Percentiles rank a stretch among this genome's conserved stretches.
phyloP scores from a whole-genome alignment of 2,797 vertebrate species.

The Coreius guichenoti region DNA sequence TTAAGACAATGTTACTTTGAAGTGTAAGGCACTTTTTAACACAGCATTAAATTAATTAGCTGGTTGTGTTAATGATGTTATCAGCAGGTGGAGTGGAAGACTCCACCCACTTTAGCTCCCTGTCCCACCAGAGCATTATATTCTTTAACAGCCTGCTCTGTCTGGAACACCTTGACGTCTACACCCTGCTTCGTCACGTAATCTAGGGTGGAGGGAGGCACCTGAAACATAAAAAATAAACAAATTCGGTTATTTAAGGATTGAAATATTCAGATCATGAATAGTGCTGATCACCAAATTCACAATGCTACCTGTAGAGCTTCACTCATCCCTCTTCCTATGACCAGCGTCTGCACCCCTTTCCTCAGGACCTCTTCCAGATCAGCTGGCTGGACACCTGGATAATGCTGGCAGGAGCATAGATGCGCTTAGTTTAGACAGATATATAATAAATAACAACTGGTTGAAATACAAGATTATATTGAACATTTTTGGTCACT shows the following conservation, averaged over 20 bases:
- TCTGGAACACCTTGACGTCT: slow-evolving; percentile 85
- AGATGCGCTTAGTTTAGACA: neutral
- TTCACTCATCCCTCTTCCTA: slow-evolving; percentile 93
- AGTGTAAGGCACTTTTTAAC: slow-evolving; percentile 12
- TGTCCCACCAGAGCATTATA: slow-evolving; percentile 86
- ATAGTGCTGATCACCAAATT: neutral
- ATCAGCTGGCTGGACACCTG: slow-evolving; percentile 93
- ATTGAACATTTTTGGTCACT: neutral
- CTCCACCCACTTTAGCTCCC: slow-evolving; percentile 86
- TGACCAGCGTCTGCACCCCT: slow-evolving; percentile 86
- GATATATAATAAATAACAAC: neutral
- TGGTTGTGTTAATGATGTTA: slow-evolving; percentile 19
- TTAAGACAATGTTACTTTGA: neutral
- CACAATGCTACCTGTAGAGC: slow-evolving; percentile 85
- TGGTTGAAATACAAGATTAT: neutral
- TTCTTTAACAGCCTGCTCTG: slow-evolving; percentile 86
- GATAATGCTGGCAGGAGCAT: slow-evolving; percentile 80
- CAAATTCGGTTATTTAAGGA: neutral
- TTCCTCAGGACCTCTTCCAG: slow-evolving; percentile 90
- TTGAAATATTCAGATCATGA: neutral
- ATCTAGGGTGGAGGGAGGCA: slow-evolving; percentile 86
- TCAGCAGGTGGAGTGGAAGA: slow-evolving; percentile 96
- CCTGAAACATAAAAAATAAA: slow-evolving; percentile 71
- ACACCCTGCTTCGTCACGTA: slow-evolving; percentile 85
- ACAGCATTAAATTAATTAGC: neutral